Evolutionary conservation across 2,113 vertebrate genomes (phyloP).

Genomic region (Leucoraja erinaceus): DNA sequence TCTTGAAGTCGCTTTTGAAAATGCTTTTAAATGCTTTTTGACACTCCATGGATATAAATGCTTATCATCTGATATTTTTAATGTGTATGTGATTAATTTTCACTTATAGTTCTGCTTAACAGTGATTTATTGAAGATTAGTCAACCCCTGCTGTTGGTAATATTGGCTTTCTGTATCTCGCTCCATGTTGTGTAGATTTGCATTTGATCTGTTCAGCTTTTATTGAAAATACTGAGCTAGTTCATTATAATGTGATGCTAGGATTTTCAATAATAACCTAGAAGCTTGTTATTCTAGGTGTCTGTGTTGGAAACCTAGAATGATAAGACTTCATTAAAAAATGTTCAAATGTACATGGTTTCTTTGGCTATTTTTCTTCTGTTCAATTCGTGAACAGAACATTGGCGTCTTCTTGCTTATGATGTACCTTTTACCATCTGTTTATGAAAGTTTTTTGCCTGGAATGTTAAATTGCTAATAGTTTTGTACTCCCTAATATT

Average conservation of each 20-base stretch:
- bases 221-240: not conserved
- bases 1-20: not conserved
- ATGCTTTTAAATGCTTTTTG: not conserved
- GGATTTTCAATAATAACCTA: not conserved
- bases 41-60: not conserved
- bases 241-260: not conserved
- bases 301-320: too few species aligned
- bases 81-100: not conserved
- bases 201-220: too few species aligned
- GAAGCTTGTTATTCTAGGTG: too few species aligned
- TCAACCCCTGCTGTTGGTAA: not conserved
- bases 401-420: too few species aligned
- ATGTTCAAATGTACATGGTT: not conserved
- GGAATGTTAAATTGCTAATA: not conserved
- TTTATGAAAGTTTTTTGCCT: not conserved
- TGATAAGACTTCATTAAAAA: not conserved
- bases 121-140: too few species aligned
- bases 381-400: not conserved
- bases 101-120: not conserved
- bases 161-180: not conserved
- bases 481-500: not conserved
- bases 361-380: not conserved
- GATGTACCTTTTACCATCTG: too few species aligned
- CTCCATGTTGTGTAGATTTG: too few species aligned
- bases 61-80: not conserved